Evolutionary conservation across 2,113 vertebrate genomes (phyloP), one percentile per base, ranked within the genome.

Genomic region (Gymnobelideus leadbeateri): DNA sequence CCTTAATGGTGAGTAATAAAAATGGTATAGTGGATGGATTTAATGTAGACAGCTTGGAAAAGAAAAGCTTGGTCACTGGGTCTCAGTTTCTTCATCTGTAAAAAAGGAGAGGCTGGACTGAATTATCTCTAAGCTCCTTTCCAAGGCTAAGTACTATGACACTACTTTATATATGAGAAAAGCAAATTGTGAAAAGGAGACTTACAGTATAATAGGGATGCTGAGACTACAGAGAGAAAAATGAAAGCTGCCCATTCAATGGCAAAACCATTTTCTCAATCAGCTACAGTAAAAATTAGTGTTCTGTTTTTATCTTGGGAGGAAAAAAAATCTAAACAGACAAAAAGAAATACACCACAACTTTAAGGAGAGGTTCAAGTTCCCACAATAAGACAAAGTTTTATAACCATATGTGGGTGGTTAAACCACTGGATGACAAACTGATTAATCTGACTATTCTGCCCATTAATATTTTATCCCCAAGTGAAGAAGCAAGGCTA

Each of bases 391-490:
- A 14, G 89, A 50, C 47, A 90, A 51, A 8, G 21, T 90, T 25
- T 51, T 51, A 90, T 28, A 90, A 26, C 23, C 47, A 51, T 23
- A 90, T 31, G 89, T 28, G 89, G 26, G 14, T 1, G 46, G 47
- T 47, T 90, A 90, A 90, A 90, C 89, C 23, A 90, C 25, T 90
- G 89, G n/a, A 24, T 90, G 89, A 90, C 89, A 90, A 90, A 49
- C 50, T 90, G 49, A 90, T 49, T 50, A 28, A 90, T 26, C 24
- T 51, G 49, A 90, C 89, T 90, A 51, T 28, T 26, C 46, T 90
- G 49, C 28, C 49, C 89, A 90, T 90, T 90, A 90, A 90, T 51
- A 50, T 90, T 90, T 90, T 90, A 31, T 90, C 26, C 89, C 50
- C 47, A 12, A 51, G 89, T 50, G 89, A 90, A 50, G 49, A 90